A percentile compares a stretch with the other conserved stretches of the same genome.
Evolutionary conservation across 1,140 invertebrate genomes (phyloP).

Genomic region (Drosophila rufa): DNA sequence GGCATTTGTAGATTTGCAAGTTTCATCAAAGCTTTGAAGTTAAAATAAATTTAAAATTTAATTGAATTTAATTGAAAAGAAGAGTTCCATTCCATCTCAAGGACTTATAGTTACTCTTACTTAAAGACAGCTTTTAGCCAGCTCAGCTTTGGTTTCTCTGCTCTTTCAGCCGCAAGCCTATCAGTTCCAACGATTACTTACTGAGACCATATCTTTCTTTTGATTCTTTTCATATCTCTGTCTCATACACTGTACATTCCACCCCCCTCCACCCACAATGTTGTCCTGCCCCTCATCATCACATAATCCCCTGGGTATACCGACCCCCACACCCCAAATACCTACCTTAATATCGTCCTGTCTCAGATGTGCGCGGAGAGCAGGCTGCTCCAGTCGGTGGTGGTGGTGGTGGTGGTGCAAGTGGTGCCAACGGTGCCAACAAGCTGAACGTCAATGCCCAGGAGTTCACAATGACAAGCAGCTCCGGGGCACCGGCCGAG

Average conservation of each 20-base stretch:
- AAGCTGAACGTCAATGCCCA: conserved; percentile 93
- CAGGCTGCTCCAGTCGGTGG: conserved; percentile 54
- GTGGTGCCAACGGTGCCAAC: conserved; percentile 76
- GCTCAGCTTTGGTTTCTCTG: conserved; percentile 23
- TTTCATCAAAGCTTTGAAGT: no score
- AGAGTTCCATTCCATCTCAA: not conserved
- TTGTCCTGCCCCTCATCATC: conserved; percentile 38
- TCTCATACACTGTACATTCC: conserved; percentile 44
- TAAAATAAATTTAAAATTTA: not conserved
- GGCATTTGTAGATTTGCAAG: no score
- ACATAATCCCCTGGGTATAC: conserved; percentile 16
- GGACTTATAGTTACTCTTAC: not conserved
- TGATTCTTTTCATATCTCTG: conserved; percentile 59
- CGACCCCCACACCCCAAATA: conserved; percentile 13
- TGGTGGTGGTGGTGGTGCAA: conserved; percentile 57
- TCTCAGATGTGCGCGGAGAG: conserved; percentile 70
- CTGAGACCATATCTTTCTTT: conserved; percentile 57
- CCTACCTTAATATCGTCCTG: conserved; percentile 15
- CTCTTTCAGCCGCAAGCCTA: conserved; percentile 20
- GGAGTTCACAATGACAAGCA: conserved; percentile 91
- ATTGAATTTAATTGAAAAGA: not conserved
- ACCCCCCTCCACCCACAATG: conserved; percentile 7
- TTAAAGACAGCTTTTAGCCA: not conserved
- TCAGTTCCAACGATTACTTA: conserved; percentile 42
- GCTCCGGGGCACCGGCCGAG: conserved; percentile 67